Evolutionary conservation across 2,888 invertebrate species (phyloP).

Genomic region (Dicranocentrus wangi): DNA sequence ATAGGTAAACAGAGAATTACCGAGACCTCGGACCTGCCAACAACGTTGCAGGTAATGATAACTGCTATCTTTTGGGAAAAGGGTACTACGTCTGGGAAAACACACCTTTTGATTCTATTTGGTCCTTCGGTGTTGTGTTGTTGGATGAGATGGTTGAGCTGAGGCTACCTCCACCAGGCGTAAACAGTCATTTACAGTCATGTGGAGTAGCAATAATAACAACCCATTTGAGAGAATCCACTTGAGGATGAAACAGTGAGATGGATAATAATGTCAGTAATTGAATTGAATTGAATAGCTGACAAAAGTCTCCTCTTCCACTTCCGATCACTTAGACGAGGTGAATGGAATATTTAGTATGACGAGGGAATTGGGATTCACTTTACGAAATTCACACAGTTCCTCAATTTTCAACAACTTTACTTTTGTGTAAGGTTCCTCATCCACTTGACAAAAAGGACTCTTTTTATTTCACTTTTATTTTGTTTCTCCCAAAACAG

Average conservation of each 20-base stretch:
- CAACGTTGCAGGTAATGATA: not conserved
- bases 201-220: constrained; percentile 44
- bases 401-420: not conserved
- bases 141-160: constrained; percentile 25
- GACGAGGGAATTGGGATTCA: not conserved
- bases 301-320: not conserved
- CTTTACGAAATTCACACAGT: not conserved
- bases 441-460: not conserved
- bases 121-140: not conserved
- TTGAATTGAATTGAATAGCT: no score
- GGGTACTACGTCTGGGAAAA: constrained; percentile 8
- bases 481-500: constrained; percentile 5
- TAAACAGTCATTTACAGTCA: constrained; percentile 58
- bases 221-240: not conserved
- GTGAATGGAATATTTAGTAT: not conserved
- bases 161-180: constrained; percentile 43
- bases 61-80: not conserved
- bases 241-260: constrained; percentile 7
- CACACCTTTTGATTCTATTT: constrained; percentile 23
- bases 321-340: constrained; percentile 5
- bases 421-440: not conserved
- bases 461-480: not conserved
- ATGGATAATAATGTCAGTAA: constrained; percentile 8
- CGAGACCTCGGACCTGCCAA: not conserved
- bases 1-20: constrained; percentile 29